Percentiles rank a stretch among this genome's conserved stretches.
Evolutionary conservation across 2,888 invertebrate genomes (phyloP).

Genomic region (Platerodrilus igneus): DNA sequence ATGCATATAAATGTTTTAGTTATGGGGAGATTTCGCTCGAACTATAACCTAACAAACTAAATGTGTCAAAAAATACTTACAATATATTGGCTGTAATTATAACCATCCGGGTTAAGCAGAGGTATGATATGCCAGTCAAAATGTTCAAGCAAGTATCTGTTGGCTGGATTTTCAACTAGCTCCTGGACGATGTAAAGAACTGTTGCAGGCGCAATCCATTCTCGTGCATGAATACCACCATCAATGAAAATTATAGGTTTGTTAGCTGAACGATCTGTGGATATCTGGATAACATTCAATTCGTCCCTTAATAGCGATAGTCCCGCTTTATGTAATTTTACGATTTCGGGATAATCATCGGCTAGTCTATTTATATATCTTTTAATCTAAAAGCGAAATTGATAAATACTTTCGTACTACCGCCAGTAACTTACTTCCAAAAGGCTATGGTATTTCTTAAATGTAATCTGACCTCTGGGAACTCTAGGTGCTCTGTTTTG

Average conservation of each 20-base stretch:
- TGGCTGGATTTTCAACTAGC: slow-evolving; percentile 45
- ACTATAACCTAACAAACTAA: too few species aligned
- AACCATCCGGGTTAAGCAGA: slow-evolving; percentile 54
- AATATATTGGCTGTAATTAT: slow-evolving; percentile 45
- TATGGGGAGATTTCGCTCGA: too few species aligned
- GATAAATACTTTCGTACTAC: not conserved
- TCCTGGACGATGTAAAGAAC: slow-evolving; percentile 57
- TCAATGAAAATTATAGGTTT: slow-evolving; percentile 54
- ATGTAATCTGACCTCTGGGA: slow-evolving; percentile 33
- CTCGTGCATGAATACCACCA: slow-evolving; percentile 61
- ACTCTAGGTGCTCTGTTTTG: slow-evolving; percentile 10
- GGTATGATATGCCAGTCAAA: slow-evolving; percentile 52
- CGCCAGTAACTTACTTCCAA: slow-evolving; percentile 20
- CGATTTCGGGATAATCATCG: slow-evolving; percentile 39
- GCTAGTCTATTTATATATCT: slow-evolving; percentile 36
- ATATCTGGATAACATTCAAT: slow-evolving; percentile 47
- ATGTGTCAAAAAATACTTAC: too few species aligned
- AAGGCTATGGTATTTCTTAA: slow-evolving; percentile 46
- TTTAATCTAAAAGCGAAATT: slow-evolving; percentile 39
- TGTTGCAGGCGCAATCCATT: slow-evolving; percentile 63
- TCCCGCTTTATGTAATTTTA: slow-evolving; percentile 43
- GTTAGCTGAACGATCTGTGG: slow-evolving; percentile 37
- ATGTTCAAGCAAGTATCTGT: slow-evolving; percentile 40
- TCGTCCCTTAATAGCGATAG: slow-evolving; percentile 44
- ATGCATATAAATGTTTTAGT: too few species aligned